These are phyloP conservation scores for Coenobita brevimanus DNA, from an alignment of 1,140 invertebrate species.

Conservation along the genomic window DNA sequence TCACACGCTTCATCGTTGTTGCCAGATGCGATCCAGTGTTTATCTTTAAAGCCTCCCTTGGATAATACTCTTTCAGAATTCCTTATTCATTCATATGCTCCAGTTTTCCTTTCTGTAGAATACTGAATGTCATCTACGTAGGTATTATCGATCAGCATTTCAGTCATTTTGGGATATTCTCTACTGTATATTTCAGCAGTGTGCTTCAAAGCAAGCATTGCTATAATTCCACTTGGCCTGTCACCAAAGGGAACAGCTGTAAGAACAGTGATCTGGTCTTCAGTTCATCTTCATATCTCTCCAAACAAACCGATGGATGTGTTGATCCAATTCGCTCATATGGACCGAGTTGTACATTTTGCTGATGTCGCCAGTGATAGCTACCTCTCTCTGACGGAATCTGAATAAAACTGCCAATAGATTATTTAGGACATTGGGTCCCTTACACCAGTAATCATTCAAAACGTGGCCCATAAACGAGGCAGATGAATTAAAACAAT, in stretches of 20 bases:
- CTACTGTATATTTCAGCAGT: not conserved
- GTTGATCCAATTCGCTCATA: not conserved
- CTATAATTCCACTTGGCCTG: conserved; percentile 18
- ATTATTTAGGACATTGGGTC: conserved; percentile 14
- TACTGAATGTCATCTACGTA: conserved; percentile 11
- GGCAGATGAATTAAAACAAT: conserved; percentile 30
- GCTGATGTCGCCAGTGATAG: not conserved
- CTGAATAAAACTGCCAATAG: not conserved
- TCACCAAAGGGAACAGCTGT: conserved; percentile 24
- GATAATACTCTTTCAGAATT: not conserved
- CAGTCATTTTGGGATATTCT: not conserved
- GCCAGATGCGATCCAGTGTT: not conserved
- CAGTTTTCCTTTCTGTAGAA: not conserved
- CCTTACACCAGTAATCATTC: conserved; percentile 23
- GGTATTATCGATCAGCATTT: not conserved
- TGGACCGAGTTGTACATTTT: not conserved
- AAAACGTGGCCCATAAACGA: conserved; percentile 1
- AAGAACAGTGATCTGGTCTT: conserved; percentile 13
- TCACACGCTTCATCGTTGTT: not conserved
- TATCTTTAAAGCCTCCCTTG: not conserved
- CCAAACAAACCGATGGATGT: not conserved
- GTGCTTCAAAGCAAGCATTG: not conserved
- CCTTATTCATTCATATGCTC: not conserved
- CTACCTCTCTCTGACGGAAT: not conserved
- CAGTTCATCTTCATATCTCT: not conserved